Conservation (phyloP, 2,888 invertebrate genomes). For the Phaedon cochleariae region DNA sequence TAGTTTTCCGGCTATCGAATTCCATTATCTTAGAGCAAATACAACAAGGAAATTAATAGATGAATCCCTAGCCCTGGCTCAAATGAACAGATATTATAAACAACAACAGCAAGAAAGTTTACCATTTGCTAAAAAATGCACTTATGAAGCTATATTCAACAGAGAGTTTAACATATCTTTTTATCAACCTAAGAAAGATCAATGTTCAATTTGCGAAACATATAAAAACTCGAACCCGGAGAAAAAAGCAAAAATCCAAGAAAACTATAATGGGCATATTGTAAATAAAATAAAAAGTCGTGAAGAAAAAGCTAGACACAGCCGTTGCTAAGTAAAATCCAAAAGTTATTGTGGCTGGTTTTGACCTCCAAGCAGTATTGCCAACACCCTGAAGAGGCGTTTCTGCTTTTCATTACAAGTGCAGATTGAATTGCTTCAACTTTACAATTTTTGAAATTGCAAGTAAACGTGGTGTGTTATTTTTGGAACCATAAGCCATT, state of each 20-base stretch:
- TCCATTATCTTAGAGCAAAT: too few relatives aligned
- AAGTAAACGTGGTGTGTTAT: constrained; percentile 32
- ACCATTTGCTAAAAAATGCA: constrained; percentile 8
- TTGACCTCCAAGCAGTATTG: constrained; percentile 6
- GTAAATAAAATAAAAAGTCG: constrained; percentile 22
- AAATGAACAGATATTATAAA: constrained; percentile 8
- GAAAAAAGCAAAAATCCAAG: not conserved
- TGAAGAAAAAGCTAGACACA: constrained; percentile 17
- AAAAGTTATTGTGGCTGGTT: constrained; percentile 13
- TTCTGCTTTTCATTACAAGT: constrained; percentile 39
- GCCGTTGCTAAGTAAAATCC: constrained; percentile 2
- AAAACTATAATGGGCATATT: not conserved
- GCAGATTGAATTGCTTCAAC: constrained; percentile 20
- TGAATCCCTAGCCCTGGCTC: constrained; percentile 3
- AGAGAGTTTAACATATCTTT: constrained; percentile 11
- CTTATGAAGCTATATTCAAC: constrained; percentile 6
- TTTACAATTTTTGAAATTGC: constrained; percentile 1
- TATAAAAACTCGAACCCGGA: constrained; percentile 45
- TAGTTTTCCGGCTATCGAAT: too few relatives aligned
- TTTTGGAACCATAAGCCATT: constrained; percentile 49
- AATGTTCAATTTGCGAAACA: constrained; percentile 42
- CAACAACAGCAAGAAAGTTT: constrained; percentile 6
- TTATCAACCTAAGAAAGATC: constrained; percentile 6
- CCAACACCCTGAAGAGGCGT: not conserved
- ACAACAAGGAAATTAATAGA: constrained; percentile 10